A percentile compares a stretch with the other conserved stretches of the same genome.
phyloP scores from a whole-genome alignment of 2,113 vertebrate species.

The Pluvianellus socialis region DNA sequence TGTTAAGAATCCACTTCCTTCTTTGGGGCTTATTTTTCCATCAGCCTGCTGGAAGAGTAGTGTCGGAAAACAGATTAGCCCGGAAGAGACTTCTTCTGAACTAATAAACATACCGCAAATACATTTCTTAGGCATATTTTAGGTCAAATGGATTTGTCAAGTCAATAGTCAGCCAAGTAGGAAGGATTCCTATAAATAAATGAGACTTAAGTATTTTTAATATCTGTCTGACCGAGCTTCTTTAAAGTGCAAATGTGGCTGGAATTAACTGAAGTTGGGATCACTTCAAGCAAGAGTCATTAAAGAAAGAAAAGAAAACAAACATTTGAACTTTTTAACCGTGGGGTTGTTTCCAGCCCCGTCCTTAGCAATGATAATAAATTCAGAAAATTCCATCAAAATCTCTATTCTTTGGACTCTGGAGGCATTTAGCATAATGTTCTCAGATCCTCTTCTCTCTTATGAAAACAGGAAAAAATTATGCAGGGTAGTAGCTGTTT shows the following conservation, averaged over 20 bases:
- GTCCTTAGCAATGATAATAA: not conserved
- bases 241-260: not conserved
- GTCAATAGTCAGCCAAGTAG: not conserved
- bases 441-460: slow-evolving; percentile 33
- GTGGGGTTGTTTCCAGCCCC: slow-evolving; percentile 2
- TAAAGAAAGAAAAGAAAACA: not conserved
- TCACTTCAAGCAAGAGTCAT: not conserved
- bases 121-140: slow-evolving; percentile 9
- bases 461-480: slow-evolving; percentile 60
- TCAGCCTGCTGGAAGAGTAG: slow-evolving; percentile 7
- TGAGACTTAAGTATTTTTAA: slow-evolving; percentile 1
- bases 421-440: slow-evolving; percentile 31
- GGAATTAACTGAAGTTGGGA: not conserved
- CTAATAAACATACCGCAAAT: not conserved
- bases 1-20: slow-evolving; percentile 20
- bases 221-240: not conserved
- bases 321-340: not conserved
- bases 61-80: slow-evolving; percentile 19
- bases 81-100: not conserved
- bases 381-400: slow-evolving; percentile 34
- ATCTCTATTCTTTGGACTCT: slow-evolving; percentile 16
- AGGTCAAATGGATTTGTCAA: slow-evolving; percentile 42
- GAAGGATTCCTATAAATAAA: slow-evolving; percentile 46
- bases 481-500: slow-evolving; percentile 45
- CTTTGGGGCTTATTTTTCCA: slow-evolving; percentile 23